Percentiles rank a stretch among this genome's conserved stretches.
These are phyloP conservation scores for Nothocercus nigrocapillus DNA, from an alignment of 2,113 vertebrate genomes.

Conservation along the genomic window DNA sequence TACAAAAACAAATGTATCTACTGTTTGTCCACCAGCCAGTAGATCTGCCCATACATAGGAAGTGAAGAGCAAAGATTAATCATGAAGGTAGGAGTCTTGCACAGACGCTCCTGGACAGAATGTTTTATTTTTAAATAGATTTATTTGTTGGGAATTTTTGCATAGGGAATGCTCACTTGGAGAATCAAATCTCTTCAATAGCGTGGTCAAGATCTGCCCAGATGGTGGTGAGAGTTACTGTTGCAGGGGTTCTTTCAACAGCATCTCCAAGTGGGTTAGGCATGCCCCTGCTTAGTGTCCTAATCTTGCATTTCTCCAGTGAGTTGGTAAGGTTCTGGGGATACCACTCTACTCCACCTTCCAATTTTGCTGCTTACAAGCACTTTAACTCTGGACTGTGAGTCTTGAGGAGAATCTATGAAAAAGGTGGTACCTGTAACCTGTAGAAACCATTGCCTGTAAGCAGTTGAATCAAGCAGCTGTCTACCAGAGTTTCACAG, in stretches of 20 bases:
- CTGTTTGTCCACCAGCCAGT: not conserved
- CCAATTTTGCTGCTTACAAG: accelerated
- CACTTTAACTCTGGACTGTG: not conserved
- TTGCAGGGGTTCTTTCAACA: not conserved
- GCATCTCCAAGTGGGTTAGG: not conserved
- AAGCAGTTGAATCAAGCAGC: not conserved
- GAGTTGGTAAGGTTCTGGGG: accelerated
- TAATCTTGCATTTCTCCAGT: not conserved
- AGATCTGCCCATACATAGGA: not conserved
- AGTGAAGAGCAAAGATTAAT: not conserved
- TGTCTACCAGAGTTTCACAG: not conserved
- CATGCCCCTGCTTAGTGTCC: accelerated
- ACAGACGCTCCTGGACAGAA: accelerated
- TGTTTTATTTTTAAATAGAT: not conserved
- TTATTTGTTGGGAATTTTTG: not conserved
- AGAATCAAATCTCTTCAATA: accelerated
- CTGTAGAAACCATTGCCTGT: not conserved
- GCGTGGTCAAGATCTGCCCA: accelerated
- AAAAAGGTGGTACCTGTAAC: not conserved
- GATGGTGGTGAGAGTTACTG: not conserved
- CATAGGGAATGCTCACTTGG: accelerated
- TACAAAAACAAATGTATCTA: not conserved
- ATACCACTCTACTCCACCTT: not conserved
- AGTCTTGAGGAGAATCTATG: not conserved
- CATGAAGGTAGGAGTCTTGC: not conserved